These are phyloP conservation scores for Nothocercus julius DNA, from an alignment of 2,113 vertebrate genomes.

Conservation along the genomic window DNA sequence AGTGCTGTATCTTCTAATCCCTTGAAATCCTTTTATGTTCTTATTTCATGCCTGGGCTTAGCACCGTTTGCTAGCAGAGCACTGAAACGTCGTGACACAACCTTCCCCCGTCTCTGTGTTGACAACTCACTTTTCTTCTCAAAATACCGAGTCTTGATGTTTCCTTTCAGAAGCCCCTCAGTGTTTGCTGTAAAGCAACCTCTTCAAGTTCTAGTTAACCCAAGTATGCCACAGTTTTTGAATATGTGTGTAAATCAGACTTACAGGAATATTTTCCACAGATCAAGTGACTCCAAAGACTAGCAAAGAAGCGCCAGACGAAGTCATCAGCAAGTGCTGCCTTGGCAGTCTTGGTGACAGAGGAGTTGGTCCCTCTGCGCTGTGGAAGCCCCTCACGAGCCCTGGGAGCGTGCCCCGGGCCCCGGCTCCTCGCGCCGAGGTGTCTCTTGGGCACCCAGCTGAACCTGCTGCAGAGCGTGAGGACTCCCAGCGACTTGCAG, in stretches of 20 bases:
- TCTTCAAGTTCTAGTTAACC: neutral
- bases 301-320: neutral
- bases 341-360: neutral
- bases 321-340: neutral
- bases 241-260: neutral
- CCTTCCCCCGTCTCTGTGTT: neutral
- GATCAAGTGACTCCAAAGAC: neutral
- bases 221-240: neutral
- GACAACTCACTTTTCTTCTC: neutral
- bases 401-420: neutral
- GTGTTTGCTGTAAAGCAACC: neutral
- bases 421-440: neutral
- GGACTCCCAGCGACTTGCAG: neutral
- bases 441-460: neutral
- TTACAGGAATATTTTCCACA: neutral
- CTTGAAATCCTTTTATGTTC: neutral
- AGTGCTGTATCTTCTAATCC: neutral
- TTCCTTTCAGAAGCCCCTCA: neutral
- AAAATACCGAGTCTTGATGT: neutral
- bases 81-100: neutral
- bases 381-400: neutral
- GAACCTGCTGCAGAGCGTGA: neutral
- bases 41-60: neutral
- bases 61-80: neutral
- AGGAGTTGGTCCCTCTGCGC: neutral